A percentile compares a stretch with the other conserved stretches of the same genome.
Conservation (phyloP, 2,113 vertebrate genomes). For the Ammodytes dubius region DNA sequence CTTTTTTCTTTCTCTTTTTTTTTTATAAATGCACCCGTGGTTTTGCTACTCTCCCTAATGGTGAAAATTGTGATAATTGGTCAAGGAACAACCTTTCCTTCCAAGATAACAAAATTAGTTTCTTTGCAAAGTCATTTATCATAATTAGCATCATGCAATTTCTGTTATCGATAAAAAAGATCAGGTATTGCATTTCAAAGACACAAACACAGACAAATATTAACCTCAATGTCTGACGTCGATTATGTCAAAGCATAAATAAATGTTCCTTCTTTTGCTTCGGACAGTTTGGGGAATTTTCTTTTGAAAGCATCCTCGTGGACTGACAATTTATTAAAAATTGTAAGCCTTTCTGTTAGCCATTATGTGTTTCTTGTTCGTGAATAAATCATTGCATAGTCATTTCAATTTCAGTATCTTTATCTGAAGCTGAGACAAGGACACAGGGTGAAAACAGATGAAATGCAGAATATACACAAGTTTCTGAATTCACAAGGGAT, state of each 20-base stretch:
- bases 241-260: background rate
- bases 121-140: constrained; percentile 8
- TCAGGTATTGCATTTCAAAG: background rate
- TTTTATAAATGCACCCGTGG: too few relatives aligned
- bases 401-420: background rate
- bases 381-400: background rate
- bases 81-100: background rate
- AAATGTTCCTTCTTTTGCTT: background rate
- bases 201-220: background rate
- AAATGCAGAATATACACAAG: too few relatives aligned
- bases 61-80: constrained; percentile 6
- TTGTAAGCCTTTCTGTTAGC: background rate
- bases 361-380: background rate
- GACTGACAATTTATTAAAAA: background rate
- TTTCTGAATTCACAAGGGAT: too few relatives aligned
- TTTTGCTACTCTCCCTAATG: background rate
- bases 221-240: background rate
- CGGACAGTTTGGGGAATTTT: background rate
- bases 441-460: background rate
- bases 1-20: too few relatives aligned
- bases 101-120: constrained; percentile 12
- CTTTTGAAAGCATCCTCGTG: background rate
- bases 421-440: background rate
- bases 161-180: constrained; percentile 12
- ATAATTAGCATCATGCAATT: constrained; percentile 13